phyloP scores from a whole-genome alignment of 2,797 vertebrate species.

The Podarcis siculus region DNA sequence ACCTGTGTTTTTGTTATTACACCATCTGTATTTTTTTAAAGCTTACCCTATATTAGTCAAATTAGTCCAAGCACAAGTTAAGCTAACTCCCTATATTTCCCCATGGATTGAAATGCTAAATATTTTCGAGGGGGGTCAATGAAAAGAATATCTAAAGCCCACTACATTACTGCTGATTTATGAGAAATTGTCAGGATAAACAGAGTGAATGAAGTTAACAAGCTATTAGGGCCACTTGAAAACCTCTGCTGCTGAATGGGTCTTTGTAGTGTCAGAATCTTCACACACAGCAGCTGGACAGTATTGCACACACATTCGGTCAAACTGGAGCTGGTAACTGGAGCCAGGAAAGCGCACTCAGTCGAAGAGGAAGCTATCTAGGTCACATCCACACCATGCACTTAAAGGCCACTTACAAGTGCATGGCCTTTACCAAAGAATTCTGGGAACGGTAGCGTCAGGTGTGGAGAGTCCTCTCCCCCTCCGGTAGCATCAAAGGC shows the following conservation, averaged over 20 bases:
- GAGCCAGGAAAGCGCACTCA: not conserved
- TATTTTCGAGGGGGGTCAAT: not conserved
- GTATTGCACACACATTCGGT: too few species aligned
- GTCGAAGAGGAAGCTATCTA: not conserved
- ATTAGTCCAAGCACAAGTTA: constrained; percentile 40
- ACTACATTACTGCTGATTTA: not conserved
- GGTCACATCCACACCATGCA: not conserved
- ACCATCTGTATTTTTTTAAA: constrained; percentile 50
- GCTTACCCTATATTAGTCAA: constrained; percentile 41
- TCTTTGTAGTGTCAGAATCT: not conserved
- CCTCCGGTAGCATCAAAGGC: too few species aligned
- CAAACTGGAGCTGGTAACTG: not conserved
- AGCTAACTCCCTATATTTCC: constrained; percentile 31
- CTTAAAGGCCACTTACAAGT: too few species aligned
- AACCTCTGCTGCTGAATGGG: not conserved
- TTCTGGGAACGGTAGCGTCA: too few species aligned
- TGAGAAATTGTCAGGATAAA: not conserved
- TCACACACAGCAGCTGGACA: too few species aligned
- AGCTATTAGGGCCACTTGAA: not conserved
- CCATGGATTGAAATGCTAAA: not conserved
- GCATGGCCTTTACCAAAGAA: too few species aligned
- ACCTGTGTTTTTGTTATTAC: constrained; percentile 45
- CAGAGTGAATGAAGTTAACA: not conserved
- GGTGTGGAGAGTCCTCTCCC: too few species aligned
- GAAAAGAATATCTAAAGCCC: not conserved